These are phyloP conservation scores for Achlya flavicornis DNA, from an alignment of 2,888 invertebrate species.

Conservation along the genomic window DNA sequence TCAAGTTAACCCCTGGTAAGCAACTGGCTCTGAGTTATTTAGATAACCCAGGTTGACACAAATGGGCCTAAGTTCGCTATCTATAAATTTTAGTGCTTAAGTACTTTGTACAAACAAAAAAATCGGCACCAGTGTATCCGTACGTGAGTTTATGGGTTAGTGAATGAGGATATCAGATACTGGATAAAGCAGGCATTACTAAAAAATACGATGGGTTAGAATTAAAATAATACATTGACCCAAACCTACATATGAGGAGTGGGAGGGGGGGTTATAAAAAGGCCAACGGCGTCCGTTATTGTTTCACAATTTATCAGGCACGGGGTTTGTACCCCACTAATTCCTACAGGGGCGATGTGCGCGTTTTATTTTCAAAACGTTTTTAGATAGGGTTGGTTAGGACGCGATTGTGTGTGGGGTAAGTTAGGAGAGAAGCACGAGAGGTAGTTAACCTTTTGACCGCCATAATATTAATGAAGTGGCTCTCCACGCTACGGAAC, in stretches of 20 bases:
- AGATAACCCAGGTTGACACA: too few relatives aligned
- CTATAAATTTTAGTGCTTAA: too few relatives aligned
- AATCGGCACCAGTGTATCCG: too few relatives aligned
- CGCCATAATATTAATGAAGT: too few relatives aligned
- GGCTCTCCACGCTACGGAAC: too few relatives aligned
- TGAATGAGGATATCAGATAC: neutral
- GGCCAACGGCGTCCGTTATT: conserved; percentile 62
- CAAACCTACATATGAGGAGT: conserved; percentile 23
- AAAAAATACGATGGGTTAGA: conserved; percentile 12
- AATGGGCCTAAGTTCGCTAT: too few relatives aligned
- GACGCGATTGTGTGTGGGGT: conserved; percentile 33
- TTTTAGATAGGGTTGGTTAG: conserved; percentile 74
- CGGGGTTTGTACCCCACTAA: conserved; percentile 57
- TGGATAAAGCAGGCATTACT: neutral
- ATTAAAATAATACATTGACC: conserved; percentile 26
- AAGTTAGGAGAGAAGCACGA: conserved; percentile 24
- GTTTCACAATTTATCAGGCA: conserved; percentile 81
- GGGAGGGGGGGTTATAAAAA: conserved; percentile 39
- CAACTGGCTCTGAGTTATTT: too few relatives aligned
- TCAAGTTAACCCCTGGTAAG: too few relatives aligned
- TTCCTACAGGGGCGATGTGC: conserved; percentile 66
- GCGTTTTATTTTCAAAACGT: conserved; percentile 79
- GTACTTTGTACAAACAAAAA: too few relatives aligned
- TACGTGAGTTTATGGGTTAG: too few relatives aligned
- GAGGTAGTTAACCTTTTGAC: too few relatives aligned